Conservation (phyloP, 2,113 vertebrate genomes). For the Hypocryptadius cinnamomeus region DNA sequence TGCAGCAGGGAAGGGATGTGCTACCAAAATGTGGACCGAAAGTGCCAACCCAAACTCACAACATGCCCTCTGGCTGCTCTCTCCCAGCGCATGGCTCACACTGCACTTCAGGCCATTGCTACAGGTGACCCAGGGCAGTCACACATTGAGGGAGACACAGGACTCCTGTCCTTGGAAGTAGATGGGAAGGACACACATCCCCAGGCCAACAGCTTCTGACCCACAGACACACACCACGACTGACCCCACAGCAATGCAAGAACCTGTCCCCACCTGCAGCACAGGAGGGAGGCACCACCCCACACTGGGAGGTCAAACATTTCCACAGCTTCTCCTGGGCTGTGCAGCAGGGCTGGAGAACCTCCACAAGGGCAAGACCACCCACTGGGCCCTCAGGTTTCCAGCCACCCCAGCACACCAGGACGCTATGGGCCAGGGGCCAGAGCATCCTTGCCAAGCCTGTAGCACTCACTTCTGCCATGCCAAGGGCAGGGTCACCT, state of each 20-base stretch:
- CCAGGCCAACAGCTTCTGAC: neutral
- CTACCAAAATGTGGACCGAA: neutral
- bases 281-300: no score
- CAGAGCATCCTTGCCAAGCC: neutral
- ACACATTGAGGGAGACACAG: neutral
- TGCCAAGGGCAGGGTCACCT: neutral
- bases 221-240: accelerated
- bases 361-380: neutral
- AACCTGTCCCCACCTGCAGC: neutral
- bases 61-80: neutral
- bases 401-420: neutral
- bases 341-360: neutral
- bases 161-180: neutral
- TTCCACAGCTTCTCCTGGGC: neutral
- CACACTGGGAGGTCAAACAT: neutral
- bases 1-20: neutral
- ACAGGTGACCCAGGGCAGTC: neutral
- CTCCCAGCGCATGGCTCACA: neutral
- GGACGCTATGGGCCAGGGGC: accelerated
- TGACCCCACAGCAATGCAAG: neutral
- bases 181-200: neutral
- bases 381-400: neutral
- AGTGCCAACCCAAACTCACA: neutral
- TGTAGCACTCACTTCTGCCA: neutral
- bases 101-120: neutral